Evolutionary conservation across 2,888 invertebrate genomes (phyloP), one percentile per base, ranked within the genome.

Genomic region (Charanyca ferruginea): DNA sequence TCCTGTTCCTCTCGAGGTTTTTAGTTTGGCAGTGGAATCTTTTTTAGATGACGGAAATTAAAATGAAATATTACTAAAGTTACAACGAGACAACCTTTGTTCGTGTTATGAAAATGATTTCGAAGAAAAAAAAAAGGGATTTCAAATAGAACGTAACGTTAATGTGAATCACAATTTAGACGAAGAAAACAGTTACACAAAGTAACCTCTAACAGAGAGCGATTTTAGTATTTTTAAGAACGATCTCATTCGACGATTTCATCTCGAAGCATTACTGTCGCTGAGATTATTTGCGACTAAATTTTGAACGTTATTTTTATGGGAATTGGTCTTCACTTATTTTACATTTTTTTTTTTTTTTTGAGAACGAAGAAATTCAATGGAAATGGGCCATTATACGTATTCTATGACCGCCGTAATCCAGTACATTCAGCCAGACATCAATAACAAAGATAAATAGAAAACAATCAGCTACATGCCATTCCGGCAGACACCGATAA

Each of bases 401-500:
- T 76, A 73, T 76, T 54, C 72, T 54, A 59, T 54, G 77, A 66
- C 73, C 48, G 53, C 59, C 41, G 54, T 68, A 64, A 74, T 71
- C 53, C 55, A 63, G 60, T 66, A 64, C 76, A 71, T 59, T 62
- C 54, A 63, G 48, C 32, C 48, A 57, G 76, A 67, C 64, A 67
- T 68, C 77, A 76, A 68, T 76, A 76, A 73, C 66, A 73, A 67
- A 80, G 72, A 79, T 65, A 80, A 68, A 75, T 68, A 80, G 73
- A 80, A 81, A 78, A 83, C 79, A 80, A 83, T 80, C 74, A 64
- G 52, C 66, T 64, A 62, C 66, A 66, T 79, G 60, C 71, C 68
- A 73, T 67, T 76, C 76, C 72, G 59, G 52, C 69, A 78, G 76
- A 66, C 72, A 66, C 60, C 71, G 72, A 81, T 73, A 75, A 80